Evolutionary conservation across 2,797 vertebrate species (phyloP).

Genomic region (Gymnothorax reevesii): DNA sequence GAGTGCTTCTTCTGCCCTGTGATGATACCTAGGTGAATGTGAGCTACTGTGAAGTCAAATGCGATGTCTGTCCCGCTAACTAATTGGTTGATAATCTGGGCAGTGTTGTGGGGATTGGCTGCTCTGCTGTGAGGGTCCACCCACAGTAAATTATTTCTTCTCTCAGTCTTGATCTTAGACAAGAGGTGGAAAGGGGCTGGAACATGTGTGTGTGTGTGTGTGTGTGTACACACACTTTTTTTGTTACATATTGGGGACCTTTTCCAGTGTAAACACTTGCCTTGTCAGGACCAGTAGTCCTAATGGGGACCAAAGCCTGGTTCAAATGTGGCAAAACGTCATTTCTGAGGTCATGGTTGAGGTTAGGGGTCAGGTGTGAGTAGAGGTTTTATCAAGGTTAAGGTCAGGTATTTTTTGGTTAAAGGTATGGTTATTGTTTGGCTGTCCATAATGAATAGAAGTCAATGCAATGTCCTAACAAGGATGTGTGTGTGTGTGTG

Average conservation of each 20-base stretch:
- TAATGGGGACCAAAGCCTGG: too few relatives aligned
- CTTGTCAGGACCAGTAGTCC: too few relatives aligned
- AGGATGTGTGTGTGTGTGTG: slow-evolving; percentile 8
- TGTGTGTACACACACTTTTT: not conserved
- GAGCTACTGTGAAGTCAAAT: slow-evolving; percentile 59
- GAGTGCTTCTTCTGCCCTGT: slow-evolving; percentile 44
- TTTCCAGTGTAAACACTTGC: too few relatives aligned
- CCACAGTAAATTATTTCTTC: slow-evolving; percentile 56
- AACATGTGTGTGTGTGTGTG: not conserved
- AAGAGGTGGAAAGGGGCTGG: not conserved
- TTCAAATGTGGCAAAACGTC: too few relatives aligned
- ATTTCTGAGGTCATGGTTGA: too few relatives aligned
- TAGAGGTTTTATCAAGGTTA: too few relatives aligned
- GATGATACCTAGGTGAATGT: slow-evolving; percentile 78
- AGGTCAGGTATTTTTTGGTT: too few relatives aligned
- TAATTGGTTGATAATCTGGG: slow-evolving; percentile 76
- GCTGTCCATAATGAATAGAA: too few relatives aligned
- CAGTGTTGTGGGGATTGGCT: slow-evolving; percentile 60
- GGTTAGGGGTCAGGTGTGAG: too few relatives aligned
- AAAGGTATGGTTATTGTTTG: too few relatives aligned
- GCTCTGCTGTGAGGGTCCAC: slow-evolving; percentile 78
- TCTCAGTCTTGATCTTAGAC: not conserved
- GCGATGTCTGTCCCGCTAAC: slow-evolving; percentile 33
- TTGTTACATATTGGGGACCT: too few relatives aligned
- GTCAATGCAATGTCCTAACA: too few relatives aligned